Evolutionary conservation across 2,888 invertebrate species (phyloP), one percentile per base, ranked within the genome.

Genomic region (Tenthredo livida): DNA sequence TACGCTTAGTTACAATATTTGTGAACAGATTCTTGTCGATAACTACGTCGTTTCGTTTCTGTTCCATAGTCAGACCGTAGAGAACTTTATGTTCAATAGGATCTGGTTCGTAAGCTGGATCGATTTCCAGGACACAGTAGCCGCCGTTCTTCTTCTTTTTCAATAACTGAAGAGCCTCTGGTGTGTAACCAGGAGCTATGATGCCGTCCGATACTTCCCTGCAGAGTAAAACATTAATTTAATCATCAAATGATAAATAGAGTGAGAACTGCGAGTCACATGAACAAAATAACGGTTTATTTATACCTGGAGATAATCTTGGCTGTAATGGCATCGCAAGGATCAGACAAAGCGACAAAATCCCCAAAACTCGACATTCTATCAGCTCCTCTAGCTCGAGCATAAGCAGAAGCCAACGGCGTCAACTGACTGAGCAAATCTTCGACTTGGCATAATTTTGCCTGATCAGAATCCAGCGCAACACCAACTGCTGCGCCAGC

Each of bases 291-390:
- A 84, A 43, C 61, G 17, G 9, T 37, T 47, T n/a, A 85, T 65
- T 85, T 84, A 88, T 90, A 95, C 95, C 94, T 96, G 0, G 98
- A 97, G 86, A 99, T 98, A 85, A 99, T 97, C 92, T 95, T 96
- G 0, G 99, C 99, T 0, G 99, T 99, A 86, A 96, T 92, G 78
- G 95, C 96, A 94, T 99, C 99, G 92, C 99, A 99, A 0, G 94
- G 93, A 92, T 99, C 98, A 0, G 99, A 99, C 0, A 99, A 93
- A 0, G 99, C 98, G 54, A 99, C 96, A 93, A 99, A 99, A 94
- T 99, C 99, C 0, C 99, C 99, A 94, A 99, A 99, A 0, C 99
- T 99, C 10, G 99, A 99, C 99, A 99, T 99, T 84, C 99, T 96
- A 94, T 99, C 99, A 21, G 99, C 99, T 80, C 99, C 99, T 92